Evolutionary conservation across 2,888 invertebrate genomes (phyloP).

Genomic region (Buathra laborator): DNA sequence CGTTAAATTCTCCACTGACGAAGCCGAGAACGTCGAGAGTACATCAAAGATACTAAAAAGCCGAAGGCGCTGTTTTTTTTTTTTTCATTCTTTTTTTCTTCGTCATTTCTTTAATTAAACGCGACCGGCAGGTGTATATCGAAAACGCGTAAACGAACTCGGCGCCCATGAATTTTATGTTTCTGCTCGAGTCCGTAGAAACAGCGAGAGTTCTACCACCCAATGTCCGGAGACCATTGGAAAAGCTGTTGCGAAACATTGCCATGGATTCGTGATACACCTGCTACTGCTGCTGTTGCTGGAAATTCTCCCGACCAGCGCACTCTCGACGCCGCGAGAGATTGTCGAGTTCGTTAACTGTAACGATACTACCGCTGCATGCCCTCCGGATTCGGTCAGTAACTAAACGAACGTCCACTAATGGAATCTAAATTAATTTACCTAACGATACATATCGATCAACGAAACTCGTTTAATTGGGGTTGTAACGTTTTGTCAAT

Average conservation of each 20-base stretch:
- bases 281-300: constrained; percentile 29
- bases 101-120: constrained; percentile 8
- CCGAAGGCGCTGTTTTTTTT: background rate
- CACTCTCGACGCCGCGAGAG: constrained; percentile 20
- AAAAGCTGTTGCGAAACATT: constrained; percentile 52
- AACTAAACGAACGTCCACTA: background rate
- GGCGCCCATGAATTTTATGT: constrained; percentile 30
- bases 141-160: constrained; percentile 1
- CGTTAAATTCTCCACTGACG: background rate
- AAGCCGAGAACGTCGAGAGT: background rate
- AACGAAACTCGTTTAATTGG: constrained; percentile 10
- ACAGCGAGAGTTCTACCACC: background rate
- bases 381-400: constrained; percentile 36
- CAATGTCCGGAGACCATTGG: constrained; percentile 20
- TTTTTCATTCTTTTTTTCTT: constrained; percentile 22
- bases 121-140: constrained; percentile 9
- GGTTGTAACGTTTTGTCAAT: background rate
- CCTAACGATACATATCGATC: constrained; percentile 21
- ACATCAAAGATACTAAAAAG: constrained; percentile 15
- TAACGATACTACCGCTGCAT: constrained; percentile 48
- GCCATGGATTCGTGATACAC: constrained; percentile 41
- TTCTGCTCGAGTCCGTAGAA: background rate
- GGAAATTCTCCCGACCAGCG: constrained; percentile 1
- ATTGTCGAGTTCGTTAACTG: constrained; percentile 53
- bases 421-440: constrained; percentile 27